Base-by-base conservation (phyloP, 2,888 invertebrate species). In the Troides helena region DNA sequence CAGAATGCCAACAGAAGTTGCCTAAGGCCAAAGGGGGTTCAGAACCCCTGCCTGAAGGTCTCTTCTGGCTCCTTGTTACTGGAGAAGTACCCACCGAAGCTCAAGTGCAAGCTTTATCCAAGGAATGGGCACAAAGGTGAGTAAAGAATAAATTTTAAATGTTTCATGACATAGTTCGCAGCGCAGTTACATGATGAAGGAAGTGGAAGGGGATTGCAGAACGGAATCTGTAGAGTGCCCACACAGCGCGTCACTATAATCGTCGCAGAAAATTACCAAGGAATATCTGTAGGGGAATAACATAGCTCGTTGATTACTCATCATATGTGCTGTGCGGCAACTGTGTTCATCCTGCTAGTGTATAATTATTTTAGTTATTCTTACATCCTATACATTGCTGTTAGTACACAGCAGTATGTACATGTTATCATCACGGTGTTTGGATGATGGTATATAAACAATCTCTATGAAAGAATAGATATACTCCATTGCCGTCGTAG, bases 1-100 rank as follows among this genome's bases (percentile, higher is more conserved):
- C 96, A 17, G 96, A 97, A 82, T 96, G 96, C 88, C 96, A 96
- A 83, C 93, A 96, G 77, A 83, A 94, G 73, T 90, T 97, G 69
- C 96, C 96, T 17, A 95, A 95, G 82, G 96, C 95, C 18, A 88
- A 93, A 71, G 94, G 94, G 18, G 96, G 96, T 7, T 88, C 92
- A 18, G 95, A 96, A 81, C 96, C 96, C 17, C 92, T 96, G 10
- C 96, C 96, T 6, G 97, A 97, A 84, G 96, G 95, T 75, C 93
- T 96, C 30, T 97, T 96, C 91, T 97, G 96, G 96, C 93, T 97
- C 18, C 93, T 97, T 53, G 92, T 95, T 69, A 97, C 96, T 23
- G 96, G 96, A 69, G 95, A 96, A 17, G 86, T 97, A 57, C 97
- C 97, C 77, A 95, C 94, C 72, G 93, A 95, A 23, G 94, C 93